A percentile compares a stretch with the other conserved stretches of the same genome.
Conservation (phyloP, 2,113 vertebrate species). For the Numenius arquata region DNA sequence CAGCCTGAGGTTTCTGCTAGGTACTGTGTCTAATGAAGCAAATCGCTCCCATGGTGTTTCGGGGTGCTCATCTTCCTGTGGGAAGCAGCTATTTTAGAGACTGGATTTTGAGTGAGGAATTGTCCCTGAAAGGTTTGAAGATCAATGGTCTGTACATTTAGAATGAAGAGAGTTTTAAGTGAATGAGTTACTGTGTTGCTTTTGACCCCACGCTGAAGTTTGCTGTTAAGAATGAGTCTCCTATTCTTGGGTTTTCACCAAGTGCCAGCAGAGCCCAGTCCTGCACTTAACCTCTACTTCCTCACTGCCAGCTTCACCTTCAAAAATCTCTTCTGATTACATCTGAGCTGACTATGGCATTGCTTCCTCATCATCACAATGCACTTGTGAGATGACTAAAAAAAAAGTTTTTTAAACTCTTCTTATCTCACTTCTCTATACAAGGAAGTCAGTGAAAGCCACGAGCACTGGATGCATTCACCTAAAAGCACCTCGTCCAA, state of each 20-base stretch:
- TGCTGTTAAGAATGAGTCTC: conserved; percentile 21
- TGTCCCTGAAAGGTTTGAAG: not conserved
- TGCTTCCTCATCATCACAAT: not conserved
- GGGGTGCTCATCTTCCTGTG: not conserved
- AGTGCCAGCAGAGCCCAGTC: not conserved
- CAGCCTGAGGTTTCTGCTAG: not conserved
- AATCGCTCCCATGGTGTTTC: not conserved
- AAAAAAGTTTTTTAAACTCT: not conserved
- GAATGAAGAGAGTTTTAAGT: conserved; percentile 51
- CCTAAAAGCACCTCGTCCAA: not conserved
- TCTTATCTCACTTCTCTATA: not conserved
- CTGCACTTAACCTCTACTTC: conserved; percentile 40
- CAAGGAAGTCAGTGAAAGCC: not conserved
- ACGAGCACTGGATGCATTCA: not conserved
- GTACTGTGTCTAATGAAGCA: not conserved
- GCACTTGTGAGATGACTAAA: not conserved
- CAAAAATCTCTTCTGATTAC: not conserved
- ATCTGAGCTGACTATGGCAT: not conserved
- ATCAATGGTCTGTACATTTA: conserved; percentile 36
- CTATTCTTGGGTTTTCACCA: not conserved
- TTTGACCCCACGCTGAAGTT: conserved; percentile 24
- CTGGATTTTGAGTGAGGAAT: not conserved
- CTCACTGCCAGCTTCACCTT: not conserved
- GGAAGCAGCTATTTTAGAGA: not conserved
- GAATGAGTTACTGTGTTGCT: conserved; percentile 52